Evolutionary conservation across 2,797 vertebrate species (phyloP), one percentile per base, ranked within the genome.

Genomic region (Lagocephalus sceleratus): DNA sequence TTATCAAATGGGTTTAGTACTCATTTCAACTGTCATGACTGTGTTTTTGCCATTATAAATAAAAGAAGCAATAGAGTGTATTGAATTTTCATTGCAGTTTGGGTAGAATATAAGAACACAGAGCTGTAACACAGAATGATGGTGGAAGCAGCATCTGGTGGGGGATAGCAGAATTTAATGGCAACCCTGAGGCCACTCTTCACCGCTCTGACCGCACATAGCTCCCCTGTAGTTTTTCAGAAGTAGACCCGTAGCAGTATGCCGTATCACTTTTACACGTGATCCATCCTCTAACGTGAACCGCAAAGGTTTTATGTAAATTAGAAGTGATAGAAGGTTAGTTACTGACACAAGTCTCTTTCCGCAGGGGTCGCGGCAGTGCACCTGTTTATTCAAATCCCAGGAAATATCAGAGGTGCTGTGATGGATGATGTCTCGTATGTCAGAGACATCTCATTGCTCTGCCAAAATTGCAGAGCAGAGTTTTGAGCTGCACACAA

Each of bases 301-400:
- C 67, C 68, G 45, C 64, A 69, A 69, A 66, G 61, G 76, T 79
- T 62, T 81, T 50, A 68, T 69, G 75, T 71, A 83, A 77, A 86
- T 75, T 71, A 54, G 54, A 67, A 79, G 58, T 57, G 74, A 85
- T 78, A 66, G 49, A n/a, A 26, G 66, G 76, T 73, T 78, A 55
- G 47, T 68, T 66, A 32, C 47, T 60, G 49, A 56, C 20, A 14
- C 59, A 66, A 73, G 57, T 68, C 60, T 75, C 54, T 83, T 78
- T 84, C 77, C 66, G 66, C 53, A 47, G 77, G 67, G 54, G 56
- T 63, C 26, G 67, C 9, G 76, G 78, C 69, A 65, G 54, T 83
- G 84, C 84, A 88, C 87, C 86, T 89, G 86, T 85, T 85, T 75
- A 61, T 60, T 57, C 50, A 78, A 82, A 86, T 52, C 68, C 80